Conservation (phyloP, 2,888 invertebrate species). For the Liodrosophila aerea region DNA sequence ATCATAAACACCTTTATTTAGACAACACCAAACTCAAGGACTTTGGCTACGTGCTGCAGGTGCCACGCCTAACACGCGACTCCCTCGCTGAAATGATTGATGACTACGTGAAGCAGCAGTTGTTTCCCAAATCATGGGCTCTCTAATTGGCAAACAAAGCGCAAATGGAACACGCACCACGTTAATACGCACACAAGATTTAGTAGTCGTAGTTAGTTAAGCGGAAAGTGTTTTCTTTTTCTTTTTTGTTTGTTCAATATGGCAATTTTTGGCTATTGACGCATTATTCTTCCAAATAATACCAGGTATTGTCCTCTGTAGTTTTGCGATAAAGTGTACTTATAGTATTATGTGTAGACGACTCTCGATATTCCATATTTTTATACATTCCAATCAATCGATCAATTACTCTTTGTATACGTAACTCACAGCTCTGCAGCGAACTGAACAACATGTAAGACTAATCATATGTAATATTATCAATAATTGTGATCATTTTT, state of each 20-base stretch:
- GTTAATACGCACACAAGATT: slow-evolving; percentile 60
- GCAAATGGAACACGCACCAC: slow-evolving; percentile 43
- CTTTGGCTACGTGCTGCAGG: slow-evolving; percentile 85
- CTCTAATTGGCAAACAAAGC: slow-evolving; percentile 82
- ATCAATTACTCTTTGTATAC: slow-evolving; percentile 36
- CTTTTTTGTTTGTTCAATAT: too few species aligned
- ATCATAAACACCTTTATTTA: slow-evolving; percentile 90
- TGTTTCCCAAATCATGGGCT: slow-evolving; percentile 90
- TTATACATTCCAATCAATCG: slow-evolving; percentile 62
- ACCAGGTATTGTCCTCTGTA: slow-evolving; percentile 35
- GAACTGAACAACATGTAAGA: slow-evolving; percentile 36
- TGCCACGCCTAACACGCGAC: slow-evolving; percentile 86
- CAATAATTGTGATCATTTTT: slow-evolving; percentile 60
- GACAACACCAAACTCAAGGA: slow-evolving; percentile 87
- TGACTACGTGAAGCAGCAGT: slow-evolving; percentile 91
- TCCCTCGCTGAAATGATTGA: slow-evolving; percentile 88
- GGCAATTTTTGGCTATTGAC: slow-evolving; percentile 24
- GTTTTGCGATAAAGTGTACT: slow-evolving; percentile 74
- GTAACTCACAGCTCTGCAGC: slow-evolving; percentile 34
- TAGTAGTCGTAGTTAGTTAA: slow-evolving; percentile 44
- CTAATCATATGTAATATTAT: slow-evolving; percentile 43
- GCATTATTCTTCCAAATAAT: slow-evolving; percentile 54
- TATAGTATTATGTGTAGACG: slow-evolving; percentile 79
- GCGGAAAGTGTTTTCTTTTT: slow-evolving; percentile 33
- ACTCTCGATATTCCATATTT: slow-evolving; percentile 37